Base-by-base conservation (phyloP, 2,888 invertebrate genomes). In the Syrista parreyssii region DNA sequence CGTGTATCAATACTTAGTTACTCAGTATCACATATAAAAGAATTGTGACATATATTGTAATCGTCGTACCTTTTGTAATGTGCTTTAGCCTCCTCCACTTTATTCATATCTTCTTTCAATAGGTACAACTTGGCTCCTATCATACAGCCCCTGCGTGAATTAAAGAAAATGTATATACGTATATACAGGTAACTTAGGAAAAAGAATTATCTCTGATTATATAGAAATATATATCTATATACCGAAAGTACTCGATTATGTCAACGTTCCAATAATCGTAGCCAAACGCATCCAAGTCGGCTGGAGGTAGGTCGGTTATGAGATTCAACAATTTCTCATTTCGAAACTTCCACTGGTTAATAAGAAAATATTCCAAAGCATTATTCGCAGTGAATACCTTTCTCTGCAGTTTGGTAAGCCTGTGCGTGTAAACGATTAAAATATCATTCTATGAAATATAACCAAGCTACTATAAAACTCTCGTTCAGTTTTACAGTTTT, bases 371-470 rank as follows among this genome's bases (percentile, higher is more conserved):
- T 23, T 94, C 92, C 3, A 98, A 89, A 0, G 96, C 96, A 76
- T 93, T 92, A 86, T 95, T 95, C 0, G 97, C 95, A 33, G 93
- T 94, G 90, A 95, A 97, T 75, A 98, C 95, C 83, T 95, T 95
- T n/a, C 95, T 93, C 88, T 98, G 98, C 35, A 98, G 88, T 90
- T 94, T 95, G 12, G 97, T 91, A 79, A 98, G 92, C 92, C 98
- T 98, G 88, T 68, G 89, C 81, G 78, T 86, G 86, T 82, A 75
- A 32, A 74, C 75, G 68, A 71, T 33, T 55, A 79, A 36, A 11
- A 77, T 74, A 73, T 76, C 30, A 75, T 71, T 79, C 69, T 68
- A 36, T 55, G 23, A 36, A 76, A 34, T 35, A 79, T 15, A 23
- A 0, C 40, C 55, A 55, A 23, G 2, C 6, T 23, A 55, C 55